Base-by-base conservation (phyloP, 1,140 invertebrate species). In the Schmidtea mediterranea region DNA sequence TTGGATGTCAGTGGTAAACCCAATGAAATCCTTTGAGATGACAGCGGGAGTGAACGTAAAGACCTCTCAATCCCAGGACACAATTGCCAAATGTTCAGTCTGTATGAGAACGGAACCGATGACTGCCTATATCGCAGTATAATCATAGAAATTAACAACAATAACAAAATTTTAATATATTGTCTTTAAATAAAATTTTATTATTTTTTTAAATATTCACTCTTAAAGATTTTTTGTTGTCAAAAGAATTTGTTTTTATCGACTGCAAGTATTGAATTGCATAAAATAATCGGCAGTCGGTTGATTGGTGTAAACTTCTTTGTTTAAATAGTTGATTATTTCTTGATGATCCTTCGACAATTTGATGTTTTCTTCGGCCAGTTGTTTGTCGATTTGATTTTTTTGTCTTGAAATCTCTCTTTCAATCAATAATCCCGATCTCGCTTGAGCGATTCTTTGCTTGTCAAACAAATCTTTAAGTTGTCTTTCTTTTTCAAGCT, bases 261-360 rank as follows among this genome's bases (percentile, higher is more conserved):
- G 72, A 15, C 75, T 74, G 21, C 71, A 71, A 52, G 71, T 78
- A 62, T 80, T 80, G 57, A 80, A 81, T 60, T 80, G 76, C 54
- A 74, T 71, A 56, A 73, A 81, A 59, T 73, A 82, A 3, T 73
- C 74, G 1, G 73, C 68, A 1, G 72, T 73, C 1, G 75, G 73
- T 41, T 65, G 65, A 60, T 76, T 76, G 43, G 67, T 74, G 55
- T 77, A 76, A 8, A 77, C 68, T 45, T 72, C 68, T 54, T 69
- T 71, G 19, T 77, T 68, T 10, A 76, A 56, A 49, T 74, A 75
- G 2, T 76, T 66, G 55, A 72, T 64, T 51, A 73, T 69, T 9
- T 65, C 65, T 54, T 70, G 73, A 53, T 79, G 75, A 55, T 77
- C 72, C 52, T 73, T 60, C 8, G 74, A 72, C 21, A 79, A 61